Percentiles rank a stretch among this genome's conserved stretches.
Evolutionary conservation across 2,797 vertebrate genomes (phyloP).

Genomic region (Gephyroberyx darwinii): DNA sequence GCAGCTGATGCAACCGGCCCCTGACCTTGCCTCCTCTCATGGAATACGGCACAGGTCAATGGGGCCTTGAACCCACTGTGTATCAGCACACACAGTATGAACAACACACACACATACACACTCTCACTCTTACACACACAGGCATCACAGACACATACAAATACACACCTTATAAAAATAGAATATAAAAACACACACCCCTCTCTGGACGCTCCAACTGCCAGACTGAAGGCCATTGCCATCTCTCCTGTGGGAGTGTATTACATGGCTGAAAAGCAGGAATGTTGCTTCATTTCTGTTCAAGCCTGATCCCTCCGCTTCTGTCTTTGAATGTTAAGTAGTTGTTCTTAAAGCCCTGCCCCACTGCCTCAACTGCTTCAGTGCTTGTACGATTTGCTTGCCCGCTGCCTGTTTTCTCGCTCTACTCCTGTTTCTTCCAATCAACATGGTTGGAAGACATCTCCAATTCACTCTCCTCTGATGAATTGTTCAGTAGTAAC

Average conservation of each 20-base stretch:
- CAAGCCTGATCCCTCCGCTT: slow-evolving; percentile 72
- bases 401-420: slow-evolving; percentile 59
- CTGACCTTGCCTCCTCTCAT: slow-evolving; percentile 48
- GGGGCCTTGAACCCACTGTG: slow-evolving; percentile 55
- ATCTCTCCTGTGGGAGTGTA: slow-evolving; percentile 69
- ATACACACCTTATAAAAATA: slow-evolving; percentile 7
- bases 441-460: slow-evolving; percentile 52
- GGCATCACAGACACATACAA: slow-evolving; percentile 22
- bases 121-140: slow-evolving; percentile 13
- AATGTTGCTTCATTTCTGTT: slow-evolving; percentile 76
- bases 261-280: slow-evolving; percentile 68
- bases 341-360: slow-evolving; percentile 71
- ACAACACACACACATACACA: slow-evolving; percentile 47
- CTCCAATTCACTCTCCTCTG: slow-evolving; percentile 56
- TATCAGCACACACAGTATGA: slow-evolving; percentile 57
- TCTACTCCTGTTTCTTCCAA: slow-evolving; percentile 52
- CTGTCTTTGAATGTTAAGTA: slow-evolving; percentile 82
- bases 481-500: slow-evolving; percentile 56
- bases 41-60: slow-evolving; percentile 52
- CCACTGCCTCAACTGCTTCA: slow-evolving; percentile 73
- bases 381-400: slow-evolving; percentile 77
- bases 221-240: slow-evolving; percentile 49
- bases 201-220: slow-evolving; percentile 31
- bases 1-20: slow-evolving; percentile 73
- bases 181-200: slow-evolving; percentile 14